phyloP scores from a whole-genome alignment of 2,113 vertebrate species.

The Mixornis gularis region DNA sequence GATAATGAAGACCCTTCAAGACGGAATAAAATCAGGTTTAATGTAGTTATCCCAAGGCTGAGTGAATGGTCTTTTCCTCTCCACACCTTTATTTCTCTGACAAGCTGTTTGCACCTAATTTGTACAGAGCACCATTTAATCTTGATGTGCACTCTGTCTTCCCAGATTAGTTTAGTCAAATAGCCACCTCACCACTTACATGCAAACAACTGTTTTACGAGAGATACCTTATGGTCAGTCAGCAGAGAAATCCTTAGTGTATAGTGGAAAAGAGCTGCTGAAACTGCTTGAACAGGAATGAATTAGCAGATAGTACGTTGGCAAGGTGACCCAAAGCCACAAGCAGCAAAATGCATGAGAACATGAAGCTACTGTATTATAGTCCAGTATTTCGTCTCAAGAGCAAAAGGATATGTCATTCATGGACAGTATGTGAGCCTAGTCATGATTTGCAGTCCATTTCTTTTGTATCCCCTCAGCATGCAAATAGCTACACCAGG shows the following conservation, averaged over 20 bases:
- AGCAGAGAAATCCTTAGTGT: not conserved
- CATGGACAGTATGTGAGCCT: not conserved
- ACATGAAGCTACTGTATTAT: not conserved
- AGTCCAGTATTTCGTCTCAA: not conserved
- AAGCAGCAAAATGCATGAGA: not conserved
- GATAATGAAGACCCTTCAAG: not conserved
- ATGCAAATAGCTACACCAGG: not conserved
- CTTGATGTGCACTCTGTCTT: not conserved
- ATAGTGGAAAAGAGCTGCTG: not conserved
- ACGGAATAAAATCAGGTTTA: not conserved
- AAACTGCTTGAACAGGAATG: not conserved
- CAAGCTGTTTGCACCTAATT: not conserved
- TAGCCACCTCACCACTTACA: not conserved
- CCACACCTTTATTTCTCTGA: not conserved
- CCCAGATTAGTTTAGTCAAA: not conserved
- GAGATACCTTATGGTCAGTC: not conserved
- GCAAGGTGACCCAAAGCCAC: not conserved
- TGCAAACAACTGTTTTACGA: not conserved
- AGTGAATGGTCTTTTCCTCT: not conserved
- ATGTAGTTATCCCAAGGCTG: not conserved
- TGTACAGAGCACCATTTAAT: not conserved
- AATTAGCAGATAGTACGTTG: not conserved
- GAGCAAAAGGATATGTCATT: not conserved
- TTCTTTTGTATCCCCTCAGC: not conserved
- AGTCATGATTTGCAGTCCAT: not conserved